A percentile compares a stretch with the other conserved stretches of the same genome.
These are phyloP conservation scores for Urosaurus nigricauda DNA, from an alignment of 2,797 vertebrate species.

Conservation along the genomic window DNA sequence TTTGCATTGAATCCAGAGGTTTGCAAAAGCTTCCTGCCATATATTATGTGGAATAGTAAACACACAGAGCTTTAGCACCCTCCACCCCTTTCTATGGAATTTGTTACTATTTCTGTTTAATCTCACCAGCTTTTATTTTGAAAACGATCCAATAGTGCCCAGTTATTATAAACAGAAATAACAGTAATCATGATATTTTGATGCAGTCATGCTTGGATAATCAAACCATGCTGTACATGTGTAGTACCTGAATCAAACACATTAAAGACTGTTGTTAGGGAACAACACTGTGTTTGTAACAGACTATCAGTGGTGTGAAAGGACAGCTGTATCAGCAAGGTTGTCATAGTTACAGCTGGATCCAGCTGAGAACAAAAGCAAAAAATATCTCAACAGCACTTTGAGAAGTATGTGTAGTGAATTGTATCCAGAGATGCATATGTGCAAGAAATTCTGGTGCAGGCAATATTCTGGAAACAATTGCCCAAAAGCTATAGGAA, in stretches of 20 bases:
- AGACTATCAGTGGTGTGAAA: constrained; percentile 18
- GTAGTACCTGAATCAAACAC: background rate
- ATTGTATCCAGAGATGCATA: background rate
- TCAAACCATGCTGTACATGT: constrained; percentile 1
- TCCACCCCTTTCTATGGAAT: background rate
- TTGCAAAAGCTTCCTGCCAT: background rate
- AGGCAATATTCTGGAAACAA: background rate
- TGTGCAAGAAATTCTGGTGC: constrained; percentile 1
- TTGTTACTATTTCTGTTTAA: background rate
- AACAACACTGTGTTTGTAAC: background rate
- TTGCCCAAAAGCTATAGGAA: background rate
- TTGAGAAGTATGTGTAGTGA: constrained; percentile 15
- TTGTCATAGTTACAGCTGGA: constrained; percentile 57
- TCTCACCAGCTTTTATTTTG: background rate
- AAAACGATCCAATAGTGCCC: background rate
- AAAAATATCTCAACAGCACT: constrained; percentile 41
- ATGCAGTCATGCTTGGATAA: background rate
- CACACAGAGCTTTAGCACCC: background rate
- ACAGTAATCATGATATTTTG: background rate
- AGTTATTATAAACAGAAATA: background rate
- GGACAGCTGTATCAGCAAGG: constrained; percentile 28
- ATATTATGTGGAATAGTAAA: background rate
- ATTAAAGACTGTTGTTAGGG: constrained; percentile 16
- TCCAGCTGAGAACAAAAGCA: constrained; percentile 21
- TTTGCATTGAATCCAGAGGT: too few species aligned